Base-by-base conservation (phyloP, 2,888 invertebrate genomes). In the Heliconius hortense region DNA sequence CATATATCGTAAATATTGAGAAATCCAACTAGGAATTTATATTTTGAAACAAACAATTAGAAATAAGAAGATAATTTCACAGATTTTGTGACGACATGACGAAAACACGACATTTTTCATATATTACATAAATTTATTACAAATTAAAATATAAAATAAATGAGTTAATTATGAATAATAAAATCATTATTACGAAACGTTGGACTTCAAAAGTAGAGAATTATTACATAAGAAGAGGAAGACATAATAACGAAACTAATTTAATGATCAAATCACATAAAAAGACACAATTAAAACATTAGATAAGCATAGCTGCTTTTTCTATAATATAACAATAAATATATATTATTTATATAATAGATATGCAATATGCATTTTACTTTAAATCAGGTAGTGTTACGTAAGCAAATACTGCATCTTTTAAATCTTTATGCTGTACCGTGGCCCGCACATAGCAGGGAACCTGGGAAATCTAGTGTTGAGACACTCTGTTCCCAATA, bases 201-300 rank as follows among this genome's bases (percentile, higher is more conserved):
- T 48, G 24, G 15, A 56, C 53, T 24, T 68, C 43, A 24, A 31
- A 53, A 68, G 48, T 28, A 28, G 68, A 53, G 21, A n/a, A 69
- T 13, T 31, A 48, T 68, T 53, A 31, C 53, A 48, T 31, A 53
- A 68, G 43, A 68, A 68, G 48, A 68, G 68, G 53, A 68, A 68
- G 68, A 31, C 18, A 68, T 53, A 68, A 68, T 53, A 68, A 68
- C 31, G 68, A 21, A 21, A 53, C 48, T 18, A 48, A 48, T 48
- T 56, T 68, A 28, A 68, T 68, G 53, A 68, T 68, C 21, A 53
- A 68, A 68, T 68, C 68, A 53, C 31, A 53, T 28, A 68, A 68
- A 67, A 28, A 53, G 60, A 28, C 26, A 68, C 43, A 68, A 68
- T 68, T 68, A 68, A 68, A 21, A 28, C 67, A 21, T 53, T 53